A percentile compares a stretch with the other conserved stretches of the same genome.
Evolutionary conservation across 2,113 vertebrate species (phyloP).

Genomic region (Gymnorhina tibicen): DNA sequence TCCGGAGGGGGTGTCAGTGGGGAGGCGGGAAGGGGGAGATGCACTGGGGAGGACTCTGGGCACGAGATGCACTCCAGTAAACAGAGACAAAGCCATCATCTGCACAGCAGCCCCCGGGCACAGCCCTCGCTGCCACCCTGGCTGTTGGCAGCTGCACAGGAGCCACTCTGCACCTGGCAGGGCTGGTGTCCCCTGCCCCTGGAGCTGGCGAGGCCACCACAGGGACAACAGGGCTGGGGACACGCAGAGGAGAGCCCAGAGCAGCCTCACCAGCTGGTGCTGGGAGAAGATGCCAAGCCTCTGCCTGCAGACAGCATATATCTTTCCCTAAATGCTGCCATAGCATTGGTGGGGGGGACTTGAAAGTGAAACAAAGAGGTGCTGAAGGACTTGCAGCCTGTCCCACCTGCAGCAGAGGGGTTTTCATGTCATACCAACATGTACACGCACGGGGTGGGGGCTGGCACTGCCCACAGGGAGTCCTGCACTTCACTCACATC

Average conservation of each 20-base stretch:
- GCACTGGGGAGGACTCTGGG: slow-evolving; percentile 42
- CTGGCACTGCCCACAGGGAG: background rate
- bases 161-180: background rate
- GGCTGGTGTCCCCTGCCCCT: background rate
- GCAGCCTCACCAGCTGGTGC: background rate
- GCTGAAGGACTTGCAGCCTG: background rate
- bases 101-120: background rate
- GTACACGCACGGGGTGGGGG: background rate
- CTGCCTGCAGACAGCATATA: accelerated
- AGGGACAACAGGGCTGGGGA: background rate
- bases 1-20: slow-evolving; percentile 2
- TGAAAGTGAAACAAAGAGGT: background rate
- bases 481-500: background rate
- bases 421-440: accelerated
- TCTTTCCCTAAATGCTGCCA: background rate
- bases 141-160: background rate
- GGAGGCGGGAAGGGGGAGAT: background rate
- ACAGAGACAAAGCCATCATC: slow-evolving; percentile 61
- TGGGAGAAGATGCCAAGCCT: background rate
- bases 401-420: background rate
- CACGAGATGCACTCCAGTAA: slow-evolving; percentile 55
- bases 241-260: background rate
- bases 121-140: background rate
- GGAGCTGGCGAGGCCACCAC: background rate
- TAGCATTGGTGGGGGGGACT: background rate